Percentiles rank a stretch among this genome's conserved stretches.
Conservation (phyloP, 53 echinoderm and acorn worm genomes). For the Echinometra lucunter region DNA sequence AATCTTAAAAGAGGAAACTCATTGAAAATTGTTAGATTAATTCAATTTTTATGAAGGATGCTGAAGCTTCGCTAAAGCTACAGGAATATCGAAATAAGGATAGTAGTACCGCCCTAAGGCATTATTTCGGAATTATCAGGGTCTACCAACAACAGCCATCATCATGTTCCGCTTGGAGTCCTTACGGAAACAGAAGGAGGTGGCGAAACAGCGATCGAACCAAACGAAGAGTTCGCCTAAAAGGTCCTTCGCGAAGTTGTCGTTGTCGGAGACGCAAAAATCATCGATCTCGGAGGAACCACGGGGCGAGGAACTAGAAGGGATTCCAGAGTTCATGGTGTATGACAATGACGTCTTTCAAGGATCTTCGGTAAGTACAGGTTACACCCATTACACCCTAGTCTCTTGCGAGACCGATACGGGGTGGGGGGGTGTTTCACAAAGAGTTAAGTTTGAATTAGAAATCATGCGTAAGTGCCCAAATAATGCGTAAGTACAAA, state of each 20-base stretch:
- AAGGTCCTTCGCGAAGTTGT: conserved; percentile 44
- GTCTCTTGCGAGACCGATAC: no score
- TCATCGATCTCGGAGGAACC: conserved; percentile 53
- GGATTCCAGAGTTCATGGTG: conserved; percentile 36
- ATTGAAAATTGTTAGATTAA: neutral
- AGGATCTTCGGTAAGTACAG: conserved; percentile 39
- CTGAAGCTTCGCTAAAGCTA: neutral
- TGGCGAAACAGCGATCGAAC: conserved; percentile 46
- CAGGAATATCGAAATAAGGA: neutral
- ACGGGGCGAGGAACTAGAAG: conserved; percentile 34
- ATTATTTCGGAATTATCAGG: neutral
- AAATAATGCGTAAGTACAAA: no score
- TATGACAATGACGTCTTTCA: conserved; percentile 49
- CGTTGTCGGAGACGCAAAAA: conserved; percentile 52
- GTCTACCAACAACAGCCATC: neutral
- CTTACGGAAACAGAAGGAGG: conserved; percentile 74
- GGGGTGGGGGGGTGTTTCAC: no score
- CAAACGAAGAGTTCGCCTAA: neutral
- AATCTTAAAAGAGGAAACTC: neutral
- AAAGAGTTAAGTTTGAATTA: no score
- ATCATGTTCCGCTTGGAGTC: conserved; percentile 79
- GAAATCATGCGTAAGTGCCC: no score
- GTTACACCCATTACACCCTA: no score
- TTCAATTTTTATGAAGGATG: neutral
- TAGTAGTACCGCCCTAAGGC: neutral